These are phyloP conservation scores for Sussaba pulchella DNA, from an alignment of 2,888 invertebrate species.

Conservation along the genomic window DNA sequence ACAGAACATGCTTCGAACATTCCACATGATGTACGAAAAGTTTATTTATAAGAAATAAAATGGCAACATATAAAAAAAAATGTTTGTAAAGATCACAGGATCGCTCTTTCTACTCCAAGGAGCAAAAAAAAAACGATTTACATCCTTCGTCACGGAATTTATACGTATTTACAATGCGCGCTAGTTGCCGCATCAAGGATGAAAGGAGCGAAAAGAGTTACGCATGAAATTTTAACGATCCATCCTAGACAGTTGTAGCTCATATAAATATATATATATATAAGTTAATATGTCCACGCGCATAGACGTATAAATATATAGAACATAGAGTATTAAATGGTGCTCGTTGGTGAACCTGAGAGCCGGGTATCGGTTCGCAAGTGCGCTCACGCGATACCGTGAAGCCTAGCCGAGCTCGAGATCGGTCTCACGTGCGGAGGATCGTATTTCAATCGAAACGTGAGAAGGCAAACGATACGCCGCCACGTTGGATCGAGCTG, in stretches of 20 bases:
- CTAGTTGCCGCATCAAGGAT: constrained; percentile 9
- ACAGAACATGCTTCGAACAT: too few species aligned
- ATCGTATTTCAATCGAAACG: constrained; percentile 57
- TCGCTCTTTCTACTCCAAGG: too few species aligned
- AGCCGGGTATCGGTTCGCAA: not conserved
- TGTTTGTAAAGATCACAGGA: too few species aligned
- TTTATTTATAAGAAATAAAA: too few species aligned
- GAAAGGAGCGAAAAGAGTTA: constrained; percentile 46
- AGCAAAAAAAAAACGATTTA: constrained; percentile 30
- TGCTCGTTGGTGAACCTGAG: constrained; percentile 35
- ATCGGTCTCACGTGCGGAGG: constrained; percentile 6
- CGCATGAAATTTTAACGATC: constrained; percentile 56
- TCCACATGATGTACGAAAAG: too few species aligned
- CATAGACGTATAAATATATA: not conserved
- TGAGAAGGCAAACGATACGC: constrained; percentile 32
- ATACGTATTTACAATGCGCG: constrained; percentile 31
- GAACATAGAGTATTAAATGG: constrained; percentile 15
- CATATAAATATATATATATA: not conserved
- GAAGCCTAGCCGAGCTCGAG: not conserved
- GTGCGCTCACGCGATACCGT: constrained; percentile 57
- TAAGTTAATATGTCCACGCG: not conserved
- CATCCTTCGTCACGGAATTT: not conserved
- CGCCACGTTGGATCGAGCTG: constrained; percentile 19
- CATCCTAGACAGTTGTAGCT: not conserved
- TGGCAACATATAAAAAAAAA: too few species aligned